Evolutionary conservation across 2,113 vertebrate genomes (phyloP).

Genomic region (Synchiropus splendidus): DNA sequence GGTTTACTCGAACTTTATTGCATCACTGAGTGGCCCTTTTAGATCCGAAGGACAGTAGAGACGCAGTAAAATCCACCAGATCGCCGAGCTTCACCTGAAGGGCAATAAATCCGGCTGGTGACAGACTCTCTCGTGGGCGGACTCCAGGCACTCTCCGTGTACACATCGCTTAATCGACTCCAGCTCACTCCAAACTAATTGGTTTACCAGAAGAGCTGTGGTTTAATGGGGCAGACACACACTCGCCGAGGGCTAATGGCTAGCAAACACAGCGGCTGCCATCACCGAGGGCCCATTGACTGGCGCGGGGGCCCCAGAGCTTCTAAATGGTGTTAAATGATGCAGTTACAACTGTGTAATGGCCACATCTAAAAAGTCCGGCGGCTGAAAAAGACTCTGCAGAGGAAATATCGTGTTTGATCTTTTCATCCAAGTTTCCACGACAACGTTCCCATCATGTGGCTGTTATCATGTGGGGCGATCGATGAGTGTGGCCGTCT

Average conservation of each 20-base stretch:
- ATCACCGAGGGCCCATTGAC: conserved; percentile 24
- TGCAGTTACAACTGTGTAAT: conserved; percentile 57
- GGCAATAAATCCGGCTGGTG: neutral
- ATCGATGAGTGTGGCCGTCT: conserved; percentile 51
- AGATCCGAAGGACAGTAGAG: conserved; percentile 50
- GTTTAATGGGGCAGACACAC: conserved; percentile 84
- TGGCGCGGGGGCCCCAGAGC: conserved; percentile 7
- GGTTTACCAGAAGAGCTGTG: conserved; percentile 79
- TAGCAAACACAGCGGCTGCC: conserved; percentile 64
- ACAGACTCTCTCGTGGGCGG: too few relatives aligned
- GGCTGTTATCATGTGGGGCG: conserved; percentile 77
- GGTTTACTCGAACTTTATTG: conserved; percentile 67
- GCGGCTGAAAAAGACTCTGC: conserved; percentile 2
- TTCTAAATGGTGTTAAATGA: conserved; percentile 74
- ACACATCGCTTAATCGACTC: conserved; percentile 70
- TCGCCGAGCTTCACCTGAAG: neutral
- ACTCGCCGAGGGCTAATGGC: conserved; percentile 77
- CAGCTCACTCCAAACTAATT: conserved; percentile 83
- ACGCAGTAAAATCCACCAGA: neutral
- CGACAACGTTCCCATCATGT: conserved; percentile 67
- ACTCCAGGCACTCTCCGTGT: neutral
- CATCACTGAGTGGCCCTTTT: conserved; percentile 63
- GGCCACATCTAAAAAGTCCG: conserved; percentile 30
- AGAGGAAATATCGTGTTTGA: conserved; percentile 64
- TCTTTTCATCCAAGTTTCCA: conserved; percentile 72